Percentiles rank a stretch among this genome's conserved stretches.
phyloP scores from a whole-genome alignment of 1,140 invertebrate genomes.

The Charaxes varanes region DNA sequence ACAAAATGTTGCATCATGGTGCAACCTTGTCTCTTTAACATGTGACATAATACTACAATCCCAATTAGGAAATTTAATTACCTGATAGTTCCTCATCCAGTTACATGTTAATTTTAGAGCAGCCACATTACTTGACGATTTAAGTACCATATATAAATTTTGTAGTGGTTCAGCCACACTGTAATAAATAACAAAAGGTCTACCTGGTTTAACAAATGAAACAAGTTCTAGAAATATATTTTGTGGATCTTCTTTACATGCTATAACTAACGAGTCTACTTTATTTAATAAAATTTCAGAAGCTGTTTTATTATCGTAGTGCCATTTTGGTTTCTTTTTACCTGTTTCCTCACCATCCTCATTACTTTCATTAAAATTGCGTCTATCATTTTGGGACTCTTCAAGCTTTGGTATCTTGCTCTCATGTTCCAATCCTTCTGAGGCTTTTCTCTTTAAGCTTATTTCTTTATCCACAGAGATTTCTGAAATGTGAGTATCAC shows the following conservation, averaged over 20 bases:
- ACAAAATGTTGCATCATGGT: no score
- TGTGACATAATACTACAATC: no score
- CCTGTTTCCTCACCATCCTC: slow-evolving; percentile 14
- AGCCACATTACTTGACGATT: slow-evolving; percentile 79
- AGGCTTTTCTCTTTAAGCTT: slow-evolving; percentile 48
- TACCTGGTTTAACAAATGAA: slow-evolving; percentile 82
- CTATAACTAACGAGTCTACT: slow-evolving; percentile 87
- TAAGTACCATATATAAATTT: slow-evolving; percentile 86
- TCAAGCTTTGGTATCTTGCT: slow-evolving; percentile 38
- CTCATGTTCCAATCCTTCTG: slow-evolving; percentile 30
- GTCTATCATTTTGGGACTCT: slow-evolving; percentile 15
- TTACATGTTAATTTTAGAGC: slow-evolving; percentile 87
- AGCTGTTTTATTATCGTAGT: slow-evolving; percentile 78
- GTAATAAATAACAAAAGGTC: slow-evolving; percentile 90
- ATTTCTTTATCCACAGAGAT: slow-evolving; percentile 28
- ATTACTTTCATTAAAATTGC: slow-evolving; percentile 16
- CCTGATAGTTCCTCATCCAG: slow-evolving; percentile 93
- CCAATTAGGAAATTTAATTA: no score
- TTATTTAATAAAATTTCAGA: slow-evolving; percentile 74
- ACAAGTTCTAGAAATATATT: slow-evolving; percentile 85
- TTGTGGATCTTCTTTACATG: slow-evolving; percentile 88
- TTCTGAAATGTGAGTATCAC: slow-evolving; percentile 40
- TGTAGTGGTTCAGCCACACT: slow-evolving; percentile 86
- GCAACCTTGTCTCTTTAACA: no score
- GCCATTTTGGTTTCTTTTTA: slow-evolving; percentile 78